Conservation (phyloP, 2,113 vertebrate species). For the Crotalus tigris region DNA sequence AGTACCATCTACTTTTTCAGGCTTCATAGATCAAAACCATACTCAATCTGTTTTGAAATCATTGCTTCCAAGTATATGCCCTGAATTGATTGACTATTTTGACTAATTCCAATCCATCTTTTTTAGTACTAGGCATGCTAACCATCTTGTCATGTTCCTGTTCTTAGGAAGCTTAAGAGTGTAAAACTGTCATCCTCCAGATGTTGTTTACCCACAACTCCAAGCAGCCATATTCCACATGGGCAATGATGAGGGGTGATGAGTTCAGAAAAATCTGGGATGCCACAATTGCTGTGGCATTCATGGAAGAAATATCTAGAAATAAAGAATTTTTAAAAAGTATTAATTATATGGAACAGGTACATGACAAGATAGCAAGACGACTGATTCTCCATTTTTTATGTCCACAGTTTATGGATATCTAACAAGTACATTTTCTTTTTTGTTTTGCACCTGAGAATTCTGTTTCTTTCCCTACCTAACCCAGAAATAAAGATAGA, state of each 20-base stretch:
- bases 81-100: not conserved
- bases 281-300: not conserved
- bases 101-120: not conserved
- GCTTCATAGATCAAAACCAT: not conserved
- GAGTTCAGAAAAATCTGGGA: not conserved
- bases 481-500: not conserved
- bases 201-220: not conserved
- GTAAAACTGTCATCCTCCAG: not conserved
- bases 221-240: not conserved
- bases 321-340: not conserved
- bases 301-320: not conserved
- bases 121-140: not conserved
- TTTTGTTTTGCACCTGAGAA: not conserved
- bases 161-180: not conserved
- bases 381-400: not conserved
- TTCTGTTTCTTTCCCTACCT: not conserved
- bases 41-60: not conserved
- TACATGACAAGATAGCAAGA: not conserved
- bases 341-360: not conserved
- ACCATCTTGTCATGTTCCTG: not conserved
- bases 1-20: not conserved
- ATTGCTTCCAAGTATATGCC: not conserved
- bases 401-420: not conserved
- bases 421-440: not conserved
- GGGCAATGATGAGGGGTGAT: not conserved